Conservation (phyloP, 2,113 vertebrate genomes). For the Pterocles burchelli region DNA sequence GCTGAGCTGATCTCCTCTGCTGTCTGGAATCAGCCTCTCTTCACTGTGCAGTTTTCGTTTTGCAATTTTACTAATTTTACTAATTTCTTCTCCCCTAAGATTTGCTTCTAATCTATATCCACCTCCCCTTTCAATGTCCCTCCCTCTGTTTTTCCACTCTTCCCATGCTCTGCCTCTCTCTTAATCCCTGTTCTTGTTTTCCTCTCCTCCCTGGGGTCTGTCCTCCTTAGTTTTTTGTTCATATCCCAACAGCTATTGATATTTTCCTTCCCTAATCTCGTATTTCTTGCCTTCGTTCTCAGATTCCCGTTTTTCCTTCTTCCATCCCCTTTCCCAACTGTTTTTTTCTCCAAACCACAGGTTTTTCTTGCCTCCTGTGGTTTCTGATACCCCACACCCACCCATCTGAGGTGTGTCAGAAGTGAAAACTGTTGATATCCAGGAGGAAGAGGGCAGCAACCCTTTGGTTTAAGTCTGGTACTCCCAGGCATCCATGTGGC, state of each 20-base stretch:
- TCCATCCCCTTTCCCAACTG: not conserved
- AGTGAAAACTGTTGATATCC: not conserved
- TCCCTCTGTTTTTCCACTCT: not conserved
- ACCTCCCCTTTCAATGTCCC: not conserved
- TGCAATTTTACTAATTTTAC: not conserved
- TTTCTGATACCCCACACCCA: not conserved
- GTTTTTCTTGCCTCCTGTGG: not conserved
- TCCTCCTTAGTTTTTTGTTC: not conserved
- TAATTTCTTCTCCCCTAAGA: not conserved
- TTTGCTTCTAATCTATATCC: not conserved
- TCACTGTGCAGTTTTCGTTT: not conserved
- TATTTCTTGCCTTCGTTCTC: not conserved
- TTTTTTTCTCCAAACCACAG: not conserved
- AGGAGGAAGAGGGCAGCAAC: not conserved
- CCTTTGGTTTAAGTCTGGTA: not conserved
- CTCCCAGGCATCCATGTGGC: not conserved
- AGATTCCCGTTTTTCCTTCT: not conserved
- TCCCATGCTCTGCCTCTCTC: not conserved
- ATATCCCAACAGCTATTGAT: not conserved
- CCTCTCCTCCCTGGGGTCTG: not conserved
- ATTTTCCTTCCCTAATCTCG: not conserved
- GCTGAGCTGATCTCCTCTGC: not conserved
- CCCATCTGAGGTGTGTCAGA: not conserved
- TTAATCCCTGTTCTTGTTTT: not conserved
- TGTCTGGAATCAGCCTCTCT: not conserved